phyloP scores from a whole-genome alignment of 2,797 vertebrate genomes.

The Ciconia nigra region DNA sequence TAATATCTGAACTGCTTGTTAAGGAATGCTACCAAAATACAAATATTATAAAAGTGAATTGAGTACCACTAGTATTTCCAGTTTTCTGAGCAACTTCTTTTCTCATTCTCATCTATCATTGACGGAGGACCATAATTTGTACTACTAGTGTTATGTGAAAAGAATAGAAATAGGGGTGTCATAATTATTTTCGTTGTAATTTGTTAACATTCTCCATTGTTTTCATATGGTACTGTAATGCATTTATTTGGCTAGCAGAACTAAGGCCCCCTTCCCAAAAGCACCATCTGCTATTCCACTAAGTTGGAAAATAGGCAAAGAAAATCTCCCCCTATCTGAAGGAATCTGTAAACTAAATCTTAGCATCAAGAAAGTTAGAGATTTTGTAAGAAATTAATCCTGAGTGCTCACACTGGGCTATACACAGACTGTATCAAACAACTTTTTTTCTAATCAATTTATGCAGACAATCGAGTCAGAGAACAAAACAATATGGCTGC shows the following conservation, averaged over 20 bases:
- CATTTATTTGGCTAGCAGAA: neutral
- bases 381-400: neutral
- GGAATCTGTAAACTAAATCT: neutral
- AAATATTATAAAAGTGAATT: neutral
- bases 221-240: neutral
- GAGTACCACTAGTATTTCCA: neutral
- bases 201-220: neutral
- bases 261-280: neutral
- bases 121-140: neutral
- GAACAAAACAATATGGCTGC: constrained; percentile 42
- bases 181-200: neutral
- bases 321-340: neutral
- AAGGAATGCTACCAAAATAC: neutral
- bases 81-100: neutral
- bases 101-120: neutral
- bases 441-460: neutral
- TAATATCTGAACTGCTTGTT: neutral
- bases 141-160: neutral
- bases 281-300: neutral
- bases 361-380: neutral
- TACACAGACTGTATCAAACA: neutral
- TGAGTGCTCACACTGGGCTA: neutral
- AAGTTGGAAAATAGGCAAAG: neutral
- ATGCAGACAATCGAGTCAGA: neutral
- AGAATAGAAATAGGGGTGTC: neutral